A percentile compares a stretch with the other conserved stretches of the same genome.
Conservation (phyloP, 2,888 invertebrate species). For the Aelia acuminata region DNA sequence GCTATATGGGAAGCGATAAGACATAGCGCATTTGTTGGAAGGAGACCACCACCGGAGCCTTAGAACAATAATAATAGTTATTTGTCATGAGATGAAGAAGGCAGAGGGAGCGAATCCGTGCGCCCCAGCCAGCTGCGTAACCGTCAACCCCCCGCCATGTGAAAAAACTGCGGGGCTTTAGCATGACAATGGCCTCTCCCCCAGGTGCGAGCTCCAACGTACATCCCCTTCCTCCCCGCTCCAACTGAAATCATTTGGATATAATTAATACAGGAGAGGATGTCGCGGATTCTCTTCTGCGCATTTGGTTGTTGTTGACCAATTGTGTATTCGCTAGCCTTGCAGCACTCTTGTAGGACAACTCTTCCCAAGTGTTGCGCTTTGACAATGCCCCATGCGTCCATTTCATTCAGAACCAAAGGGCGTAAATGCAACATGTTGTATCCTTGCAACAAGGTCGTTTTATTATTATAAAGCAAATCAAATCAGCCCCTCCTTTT, state of each 20-base stretch:
- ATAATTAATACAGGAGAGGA: slow-evolving; percentile 25
- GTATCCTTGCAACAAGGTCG: background rate
- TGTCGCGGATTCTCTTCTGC: slow-evolving; percentile 6
- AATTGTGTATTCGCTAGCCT: background rate
- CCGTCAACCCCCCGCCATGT: slow-evolving; percentile 57
- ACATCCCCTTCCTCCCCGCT: slow-evolving; percentile 65
- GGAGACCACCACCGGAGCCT: slow-evolving; percentile 1
- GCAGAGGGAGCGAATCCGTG: slow-evolving; percentile 11
- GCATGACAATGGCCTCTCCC: slow-evolving; percentile 60
- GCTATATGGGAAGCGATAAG: background rate
- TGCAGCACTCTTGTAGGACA: background rate
- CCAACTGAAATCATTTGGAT: slow-evolving; percentile 45
- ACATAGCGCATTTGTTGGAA: background rate
- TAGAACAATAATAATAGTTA: slow-evolving; percentile 57
- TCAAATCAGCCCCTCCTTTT: background rate
- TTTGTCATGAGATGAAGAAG: slow-evolving; percentile 44
- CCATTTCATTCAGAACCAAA: slow-evolving; percentile 17
- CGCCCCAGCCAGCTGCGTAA: slow-evolving; percentile 53
- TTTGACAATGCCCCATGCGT: background rate
- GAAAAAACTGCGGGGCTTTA: slow-evolving; percentile 58
- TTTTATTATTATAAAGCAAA: background rate
- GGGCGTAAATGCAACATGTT: slow-evolving; percentile 14
- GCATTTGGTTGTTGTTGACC: slow-evolving; percentile 20
- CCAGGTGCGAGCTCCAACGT: slow-evolving; percentile 61
- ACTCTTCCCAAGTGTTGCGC: background rate